Percentiles rank a stretch among this genome's conserved stretches.
Conservation (phyloP, 2,113 vertebrate species). For the Takifugu bimaculatus region DNA sequence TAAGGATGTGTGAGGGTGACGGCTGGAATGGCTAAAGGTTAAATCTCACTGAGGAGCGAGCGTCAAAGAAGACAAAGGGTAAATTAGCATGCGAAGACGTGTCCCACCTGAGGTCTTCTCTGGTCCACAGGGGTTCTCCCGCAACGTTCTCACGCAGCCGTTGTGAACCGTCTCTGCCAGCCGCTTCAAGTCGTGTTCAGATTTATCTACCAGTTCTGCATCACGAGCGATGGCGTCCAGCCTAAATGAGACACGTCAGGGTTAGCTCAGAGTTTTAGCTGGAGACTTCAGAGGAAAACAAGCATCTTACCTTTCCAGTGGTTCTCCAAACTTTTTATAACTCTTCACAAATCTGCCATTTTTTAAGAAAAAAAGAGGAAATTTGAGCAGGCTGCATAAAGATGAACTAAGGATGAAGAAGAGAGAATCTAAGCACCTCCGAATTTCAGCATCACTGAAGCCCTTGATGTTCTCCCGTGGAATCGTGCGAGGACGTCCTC, state of each 20-base stretch:
- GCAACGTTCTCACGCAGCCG: slow-evolving; percentile 91
- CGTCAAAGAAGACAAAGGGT: no score
- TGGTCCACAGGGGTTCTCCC: slow-evolving; percentile 88
- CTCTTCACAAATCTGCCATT: slow-evolving; percentile 94
- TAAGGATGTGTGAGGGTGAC: no score
- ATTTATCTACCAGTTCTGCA: slow-evolving; percentile 96
- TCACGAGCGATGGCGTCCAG: slow-evolving; percentile 96
- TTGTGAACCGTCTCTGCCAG: slow-evolving; percentile 95
- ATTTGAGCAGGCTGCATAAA: neutral
- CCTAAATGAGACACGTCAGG: slow-evolving; percentile 58
- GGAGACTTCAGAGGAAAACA: neutral
- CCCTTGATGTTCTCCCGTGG: slow-evolving; percentile 98
- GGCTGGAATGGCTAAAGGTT: no score
- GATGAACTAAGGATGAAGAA: no score
- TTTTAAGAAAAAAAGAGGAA: slow-evolving; percentile 1
- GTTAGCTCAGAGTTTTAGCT: neutral
- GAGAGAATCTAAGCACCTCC: slow-evolving; percentile 77
- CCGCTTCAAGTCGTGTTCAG: slow-evolving; percentile 90
- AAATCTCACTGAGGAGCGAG: no score
- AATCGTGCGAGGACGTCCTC: slow-evolving; percentile 93
- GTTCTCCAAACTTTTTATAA: slow-evolving; percentile 98
- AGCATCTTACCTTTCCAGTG: slow-evolving; percentile 86
- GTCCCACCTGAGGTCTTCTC: slow-evolving; percentile 83
- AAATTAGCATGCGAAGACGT: neutral
- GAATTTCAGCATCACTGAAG: slow-evolving; percentile 96